Base-by-base conservation (phyloP, 2,113 vertebrate genomes). In the Aepyceros melampus region DNA sequence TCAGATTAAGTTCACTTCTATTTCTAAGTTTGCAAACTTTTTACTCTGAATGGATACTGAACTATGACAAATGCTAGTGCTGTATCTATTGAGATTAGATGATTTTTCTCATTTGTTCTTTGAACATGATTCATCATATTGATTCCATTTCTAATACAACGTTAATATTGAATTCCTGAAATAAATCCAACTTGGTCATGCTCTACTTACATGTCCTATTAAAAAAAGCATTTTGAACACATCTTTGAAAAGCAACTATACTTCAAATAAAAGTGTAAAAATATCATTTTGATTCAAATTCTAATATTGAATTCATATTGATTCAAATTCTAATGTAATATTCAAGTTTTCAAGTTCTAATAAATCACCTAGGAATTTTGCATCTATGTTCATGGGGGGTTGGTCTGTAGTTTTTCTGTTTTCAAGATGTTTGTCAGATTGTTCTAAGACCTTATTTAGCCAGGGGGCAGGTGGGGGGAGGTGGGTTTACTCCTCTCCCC, bases 71-170 rank as follows among this genome's bases (percentile, higher is more conserved):
- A 58, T 36, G 43, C n/a, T 74, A 58, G 53, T 60, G 33, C 21
- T 17, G 0, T 1, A 60, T 10, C 31, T 83, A 87, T 21, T 85
- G 64, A n/a, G 62, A 84, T 78, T 62, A 53, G 29, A 83, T 56
- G 23, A 76, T 82, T 90, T 91, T 78, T 40, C 36, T 71, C 92
- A 91, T 85, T 87, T 96, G 51, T 89, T 87, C 86, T 82, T 94
- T 87, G 51, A 88, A 64, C 31, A 88, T 55, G 82, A 81, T 81
- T 6, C 11, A 92, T 84, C 78, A 45, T 1, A 58, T 16, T 78
- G 36, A 87, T 51, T 91, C 45, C 29, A 89, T 84, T 88, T 85
- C 62, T 95, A 92, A 91, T 51, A 95, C 40, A 27, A 62, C 58
- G 60, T 91, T 71, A 89, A 83, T 17, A 84, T 2, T 49, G 23